Evolutionary conservation across 2,888 invertebrate genomes (phyloP).

Genomic region (Lordiphosa fenestrarum): DNA sequence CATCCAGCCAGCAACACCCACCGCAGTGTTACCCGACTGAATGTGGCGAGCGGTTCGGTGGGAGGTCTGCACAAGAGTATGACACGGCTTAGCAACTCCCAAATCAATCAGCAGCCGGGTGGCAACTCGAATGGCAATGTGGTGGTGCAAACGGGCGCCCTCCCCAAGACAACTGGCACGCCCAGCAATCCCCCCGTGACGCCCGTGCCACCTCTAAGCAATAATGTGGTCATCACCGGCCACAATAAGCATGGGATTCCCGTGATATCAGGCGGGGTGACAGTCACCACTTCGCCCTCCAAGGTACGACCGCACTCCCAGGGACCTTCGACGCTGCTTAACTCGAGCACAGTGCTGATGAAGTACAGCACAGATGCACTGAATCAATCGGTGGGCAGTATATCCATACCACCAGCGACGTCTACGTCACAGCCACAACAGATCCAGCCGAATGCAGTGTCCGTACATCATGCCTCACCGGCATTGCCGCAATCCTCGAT

Average conservation of each 20-base stretch:
- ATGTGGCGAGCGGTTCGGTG: constrained; percentile 88
- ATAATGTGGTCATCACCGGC: constrained; percentile 81
- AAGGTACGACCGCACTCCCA: constrained; percentile 82
- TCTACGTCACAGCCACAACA: constrained; percentile 8
- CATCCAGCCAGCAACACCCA: constrained; percentile 86
- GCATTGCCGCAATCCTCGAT: constrained; percentile 75
- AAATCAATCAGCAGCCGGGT: constrained; percentile 84
- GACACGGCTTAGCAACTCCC: constrained; percentile 89
- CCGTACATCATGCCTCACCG: constrained; percentile 80
- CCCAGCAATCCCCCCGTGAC: constrained; percentile 76
- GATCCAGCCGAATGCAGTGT: constrained; percentile 74
- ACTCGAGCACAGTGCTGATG: constrained; percentile 78
- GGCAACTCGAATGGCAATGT: constrained; percentile 79
- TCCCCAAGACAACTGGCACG: constrained; percentile 57
- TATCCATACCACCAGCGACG: constrained; percentile 70
- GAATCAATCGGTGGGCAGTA: constrained; percentile 80
- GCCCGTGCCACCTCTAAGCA: constrained; percentile 80
- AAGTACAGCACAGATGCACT: constrained; percentile 80
- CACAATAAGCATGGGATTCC: constrained; percentile 82
- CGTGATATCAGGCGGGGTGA: constrained; percentile 83
- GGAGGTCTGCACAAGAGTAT: constrained; percentile 91
- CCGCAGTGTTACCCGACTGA: constrained; percentile 89
- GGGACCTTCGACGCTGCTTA: constrained; percentile 81
- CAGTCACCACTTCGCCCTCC: constrained; percentile 84
- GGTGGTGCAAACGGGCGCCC: constrained; percentile 77